phyloP scores from a whole-genome alignment of 2,888 invertebrate species.

The Thera obeliscata region DNA sequence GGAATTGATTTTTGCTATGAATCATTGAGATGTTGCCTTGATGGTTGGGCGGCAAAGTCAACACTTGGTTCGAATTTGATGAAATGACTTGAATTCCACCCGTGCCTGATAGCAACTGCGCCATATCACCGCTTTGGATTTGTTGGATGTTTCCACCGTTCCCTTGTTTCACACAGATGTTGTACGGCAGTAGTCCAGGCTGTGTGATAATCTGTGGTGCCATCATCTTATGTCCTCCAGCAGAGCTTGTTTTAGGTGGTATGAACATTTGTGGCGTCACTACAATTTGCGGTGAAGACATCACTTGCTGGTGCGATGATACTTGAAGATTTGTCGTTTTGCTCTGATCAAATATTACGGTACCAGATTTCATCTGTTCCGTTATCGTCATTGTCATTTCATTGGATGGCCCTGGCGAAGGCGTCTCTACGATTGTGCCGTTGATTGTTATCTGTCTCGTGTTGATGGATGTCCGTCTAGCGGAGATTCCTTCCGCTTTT shows the following conservation, averaged over 20 bases:
- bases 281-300: slow-evolving; percentile 80
- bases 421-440: slow-evolving; percentile 81
- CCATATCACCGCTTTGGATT: slow-evolving; percentile 76
- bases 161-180: slow-evolving; percentile 80
- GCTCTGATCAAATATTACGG: slow-evolving; percentile 78
- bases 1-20: slow-evolving; percentile 79
- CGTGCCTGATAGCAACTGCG: slow-evolving; percentile 73
- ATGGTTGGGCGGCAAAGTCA: slow-evolving; percentile 77
- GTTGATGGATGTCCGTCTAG: slow-evolving; percentile 79
- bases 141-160: slow-evolving; percentile 75
- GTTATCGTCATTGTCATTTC: slow-evolving; percentile 82
- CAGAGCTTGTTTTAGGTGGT: slow-evolving; percentile 74
- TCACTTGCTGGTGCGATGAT: slow-evolving; percentile 74
- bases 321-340: slow-evolving; percentile 78
- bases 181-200: slow-evolving; percentile 74
- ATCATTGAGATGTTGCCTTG: slow-evolving; percentile 70
- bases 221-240: slow-evolving; percentile 72
- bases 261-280: slow-evolving; percentile 81
- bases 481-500: slow-evolving; percentile 79
- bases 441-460: slow-evolving; percentile 82
- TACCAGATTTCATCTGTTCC: slow-evolving; percentile 80
- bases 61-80: slow-evolving; percentile 80
- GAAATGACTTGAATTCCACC: slow-evolving; percentile 82
- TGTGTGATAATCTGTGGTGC: slow-evolving; percentile 77
- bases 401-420: slow-evolving; percentile 79